Percentiles rank a stretch among this genome's conserved stretches.
phyloP scores from a whole-genome alignment of 2,888 invertebrate genomes.

The Nowickia ferox region DNA sequence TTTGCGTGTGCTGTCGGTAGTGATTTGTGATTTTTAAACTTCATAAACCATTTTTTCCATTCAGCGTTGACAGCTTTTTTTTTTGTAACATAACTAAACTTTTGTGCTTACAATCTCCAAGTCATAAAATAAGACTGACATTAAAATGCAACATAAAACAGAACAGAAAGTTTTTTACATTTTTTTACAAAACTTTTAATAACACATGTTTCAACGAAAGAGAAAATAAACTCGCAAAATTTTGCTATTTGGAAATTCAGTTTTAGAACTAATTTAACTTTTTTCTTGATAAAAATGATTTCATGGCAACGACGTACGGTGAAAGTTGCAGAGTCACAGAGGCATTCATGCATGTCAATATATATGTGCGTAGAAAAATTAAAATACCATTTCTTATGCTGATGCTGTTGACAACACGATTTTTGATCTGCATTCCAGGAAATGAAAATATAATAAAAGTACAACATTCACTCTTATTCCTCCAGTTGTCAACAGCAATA shows the following conservation, averaged over 20 bases:
- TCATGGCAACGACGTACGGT: neutral
- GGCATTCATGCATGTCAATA: too few relatives aligned
- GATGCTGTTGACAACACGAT: too few relatives aligned
- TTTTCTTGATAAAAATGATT: neutral
- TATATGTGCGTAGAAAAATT: too few relatives aligned
- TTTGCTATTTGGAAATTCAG: neutral
- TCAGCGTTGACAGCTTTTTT: constrained; percentile 10
- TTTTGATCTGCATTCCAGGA: too few relatives aligned
- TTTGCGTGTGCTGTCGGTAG: too few relatives aligned
- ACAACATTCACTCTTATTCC: too few relatives aligned
- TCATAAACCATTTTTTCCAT: constrained; percentile 4
- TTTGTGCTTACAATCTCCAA: constrained; percentile 1
- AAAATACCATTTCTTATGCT: too few relatives aligned
- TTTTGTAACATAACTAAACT: neutral
- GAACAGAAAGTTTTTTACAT: neutral
- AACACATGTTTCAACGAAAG: neutral
- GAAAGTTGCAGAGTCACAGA: neutral
- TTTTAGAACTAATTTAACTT: neutral
- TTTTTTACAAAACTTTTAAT: neutral
- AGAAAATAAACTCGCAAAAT: neutral
- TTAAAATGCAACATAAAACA: neutral
- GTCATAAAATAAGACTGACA: neutral
- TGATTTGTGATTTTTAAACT: neutral
- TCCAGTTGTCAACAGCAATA: too few relatives aligned
- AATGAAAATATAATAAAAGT: too few relatives aligned